Evolutionary conservation across 2,113 vertebrate genomes (phyloP).

Genomic region (Shinisaurus crocodilurus): DNA sequence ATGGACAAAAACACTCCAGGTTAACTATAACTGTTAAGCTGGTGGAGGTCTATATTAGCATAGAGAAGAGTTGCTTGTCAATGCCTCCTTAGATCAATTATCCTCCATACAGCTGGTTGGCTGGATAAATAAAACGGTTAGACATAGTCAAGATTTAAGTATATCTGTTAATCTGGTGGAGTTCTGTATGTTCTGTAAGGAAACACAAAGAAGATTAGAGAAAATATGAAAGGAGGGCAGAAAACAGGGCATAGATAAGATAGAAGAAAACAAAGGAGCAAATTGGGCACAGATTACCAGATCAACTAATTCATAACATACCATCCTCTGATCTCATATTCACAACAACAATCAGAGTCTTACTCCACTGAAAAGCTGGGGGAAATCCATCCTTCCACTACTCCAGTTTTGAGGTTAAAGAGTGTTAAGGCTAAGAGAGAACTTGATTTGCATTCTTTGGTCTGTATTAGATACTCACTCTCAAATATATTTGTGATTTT

Average conservation of each 20-base stretch:
- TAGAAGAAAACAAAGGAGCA: neutral
- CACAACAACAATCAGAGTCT: neutral
- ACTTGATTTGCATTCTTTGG: neutral
- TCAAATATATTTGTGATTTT: neutral
- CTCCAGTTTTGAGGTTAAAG: neutral
- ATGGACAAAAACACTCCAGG: neutral
- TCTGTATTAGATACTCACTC: neutral
- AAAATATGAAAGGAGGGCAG: neutral
- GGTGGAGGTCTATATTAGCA: too few relatives aligned
- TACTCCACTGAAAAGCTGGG: neutral
- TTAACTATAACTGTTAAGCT: accelerated
- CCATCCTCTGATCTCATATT: neutral
- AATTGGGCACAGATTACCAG: neutral
- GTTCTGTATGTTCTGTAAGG: neutral
- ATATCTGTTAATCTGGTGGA: too few relatives aligned
- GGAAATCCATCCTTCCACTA: neutral
- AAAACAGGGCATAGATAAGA: neutral
- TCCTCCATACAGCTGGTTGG: too few relatives aligned
- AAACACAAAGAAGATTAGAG: neutral
- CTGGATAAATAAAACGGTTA: too few relatives aligned
- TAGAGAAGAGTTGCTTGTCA: too few relatives aligned
- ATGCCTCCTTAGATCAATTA: too few relatives aligned
- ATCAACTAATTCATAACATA: neutral
- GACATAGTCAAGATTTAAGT: too few relatives aligned
- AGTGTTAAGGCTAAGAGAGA: neutral